A percentile compares a stretch with the other conserved stretches of the same genome.
phyloP scores from a whole-genome alignment of 2,888 invertebrate species.

The Portevinia maculata region DNA sequence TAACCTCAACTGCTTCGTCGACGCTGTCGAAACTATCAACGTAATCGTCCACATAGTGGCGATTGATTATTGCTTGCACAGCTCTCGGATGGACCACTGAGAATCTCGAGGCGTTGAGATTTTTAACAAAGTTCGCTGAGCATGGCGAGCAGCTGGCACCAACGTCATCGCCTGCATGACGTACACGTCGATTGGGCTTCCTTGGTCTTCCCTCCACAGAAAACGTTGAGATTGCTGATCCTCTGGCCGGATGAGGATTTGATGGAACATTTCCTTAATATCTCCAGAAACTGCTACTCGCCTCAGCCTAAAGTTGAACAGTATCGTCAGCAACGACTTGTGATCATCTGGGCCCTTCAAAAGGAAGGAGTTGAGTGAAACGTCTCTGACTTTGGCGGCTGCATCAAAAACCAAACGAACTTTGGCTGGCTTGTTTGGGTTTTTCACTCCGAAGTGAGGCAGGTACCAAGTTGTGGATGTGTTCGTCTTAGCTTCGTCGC shows the following conservation, averaged over 20 bases:
- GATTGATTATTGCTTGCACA: conserved; percentile 40
- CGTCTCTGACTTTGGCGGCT: neutral
- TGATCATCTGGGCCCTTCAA: neutral
- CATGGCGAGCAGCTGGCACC: conserved; percentile 43
- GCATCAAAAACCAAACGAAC: conserved; percentile 2
- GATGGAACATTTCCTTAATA: no score
- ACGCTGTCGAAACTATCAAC: no score
- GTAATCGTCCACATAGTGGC: conserved; percentile 59
- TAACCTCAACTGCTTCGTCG: no score
- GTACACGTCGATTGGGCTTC: neutral
- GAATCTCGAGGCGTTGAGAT: conserved; percentile 48
- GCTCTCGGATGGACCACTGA: conserved; percentile 23
- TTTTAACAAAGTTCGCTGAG: conserved; percentile 40
- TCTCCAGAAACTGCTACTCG: neutral
- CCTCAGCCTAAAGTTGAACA: no score
- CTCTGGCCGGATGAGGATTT: no score
- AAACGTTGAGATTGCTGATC: neutral
- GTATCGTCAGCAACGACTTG: neutral
- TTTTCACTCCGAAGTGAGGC: conserved; percentile 14
- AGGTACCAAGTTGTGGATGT: conserved; percentile 7
- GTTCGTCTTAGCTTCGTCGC: neutral
- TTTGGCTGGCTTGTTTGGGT: conserved; percentile 1
- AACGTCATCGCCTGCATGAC: conserved; percentile 46
- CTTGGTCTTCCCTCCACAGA: neutral
- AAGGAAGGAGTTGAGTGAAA: neutral